phyloP scores from a whole-genome alignment of 2,888 invertebrate species.

The Ephialtes manifestator region DNA sequence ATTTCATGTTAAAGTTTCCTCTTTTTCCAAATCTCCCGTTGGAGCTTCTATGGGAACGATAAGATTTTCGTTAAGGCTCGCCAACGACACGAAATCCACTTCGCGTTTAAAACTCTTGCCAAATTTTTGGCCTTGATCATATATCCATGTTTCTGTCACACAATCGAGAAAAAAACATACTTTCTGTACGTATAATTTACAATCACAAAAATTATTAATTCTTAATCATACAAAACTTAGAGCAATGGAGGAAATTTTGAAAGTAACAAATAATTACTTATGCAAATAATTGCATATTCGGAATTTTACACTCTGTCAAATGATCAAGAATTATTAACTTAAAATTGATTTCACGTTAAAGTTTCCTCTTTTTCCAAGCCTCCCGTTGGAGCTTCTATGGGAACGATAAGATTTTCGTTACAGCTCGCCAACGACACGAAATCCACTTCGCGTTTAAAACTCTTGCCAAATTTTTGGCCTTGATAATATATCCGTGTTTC shows the following conservation, averaged over 20 bases:
- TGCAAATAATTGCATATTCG: no score
- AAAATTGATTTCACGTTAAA: conserved; percentile 79
- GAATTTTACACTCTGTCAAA: no score
- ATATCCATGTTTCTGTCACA: not conserved
- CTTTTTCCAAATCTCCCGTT: conserved; percentile 39
- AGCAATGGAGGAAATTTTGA: no score
- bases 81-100: conserved; percentile 7
- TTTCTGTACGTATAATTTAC: not conserved
- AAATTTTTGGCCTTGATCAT: conserved; percentile 20
- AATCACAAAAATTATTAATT: not conserved
- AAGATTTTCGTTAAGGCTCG: conserved; percentile 31
- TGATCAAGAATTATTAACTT: no score
- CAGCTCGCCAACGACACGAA: conserved; percentile 1
- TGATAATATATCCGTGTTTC: not conserved
- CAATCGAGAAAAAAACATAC: not conserved
- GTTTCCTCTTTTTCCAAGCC: conserved; percentile 61
- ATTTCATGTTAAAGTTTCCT: conserved; percentile 77
- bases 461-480: conserved; percentile 43
- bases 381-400: conserved; percentile 10
- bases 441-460: not conserved
- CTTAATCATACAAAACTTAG: not conserved
- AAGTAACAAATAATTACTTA: no score
- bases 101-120: conserved; percentile 11
- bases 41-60: conserved; percentile 35
- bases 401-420: conserved; percentile 45